These are phyloP conservation scores for Tachystola acroxantha DNA, from an alignment of 2,888 invertebrate species.

Conservation along the genomic window DNA sequence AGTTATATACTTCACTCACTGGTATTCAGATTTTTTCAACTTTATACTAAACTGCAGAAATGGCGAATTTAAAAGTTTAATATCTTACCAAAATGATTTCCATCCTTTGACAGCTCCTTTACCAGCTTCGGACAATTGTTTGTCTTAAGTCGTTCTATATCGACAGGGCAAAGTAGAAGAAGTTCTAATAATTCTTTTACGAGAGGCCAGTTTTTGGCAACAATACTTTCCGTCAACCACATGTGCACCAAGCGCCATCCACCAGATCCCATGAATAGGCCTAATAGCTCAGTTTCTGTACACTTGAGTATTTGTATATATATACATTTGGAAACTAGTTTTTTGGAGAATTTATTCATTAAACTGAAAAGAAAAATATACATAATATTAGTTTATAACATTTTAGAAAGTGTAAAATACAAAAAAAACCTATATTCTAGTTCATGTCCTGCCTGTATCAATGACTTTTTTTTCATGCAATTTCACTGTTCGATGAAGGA, in stretches of 20 bases:
- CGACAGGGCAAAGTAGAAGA: conserved; percentile 91
- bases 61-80: too few species aligned
- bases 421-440: conserved; percentile 8
- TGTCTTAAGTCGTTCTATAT: conserved; percentile 92
- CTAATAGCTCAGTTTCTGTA: conserved; percentile 89
- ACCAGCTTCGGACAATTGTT: conserved; percentile 96
- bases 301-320: conserved; percentile 95
- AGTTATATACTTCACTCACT: too few species aligned
- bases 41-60: too few species aligned
- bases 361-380: conserved; percentile 81
- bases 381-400: too few species aligned
- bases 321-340: conserved; percentile 96
- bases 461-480: too few species aligned
- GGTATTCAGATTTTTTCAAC: too few species aligned
- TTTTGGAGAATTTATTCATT: conserved; percentile 97
- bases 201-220: conserved; percentile 90
- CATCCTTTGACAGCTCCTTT: conserved; percentile 90
- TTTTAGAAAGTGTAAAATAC: too few species aligned
- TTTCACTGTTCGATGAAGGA: too few species aligned
- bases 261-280: conserved; percentile 92
- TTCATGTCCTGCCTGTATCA: too few species aligned
- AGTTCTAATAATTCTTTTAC: conserved; percentile 92
- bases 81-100: conserved; percentile 89
- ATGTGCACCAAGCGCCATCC: conserved; percentile 94
- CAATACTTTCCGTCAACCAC: conserved; percentile 94